Evolutionary conservation across 2,797 vertebrate species (phyloP).

Genomic region (Morelia viridis): DNA sequence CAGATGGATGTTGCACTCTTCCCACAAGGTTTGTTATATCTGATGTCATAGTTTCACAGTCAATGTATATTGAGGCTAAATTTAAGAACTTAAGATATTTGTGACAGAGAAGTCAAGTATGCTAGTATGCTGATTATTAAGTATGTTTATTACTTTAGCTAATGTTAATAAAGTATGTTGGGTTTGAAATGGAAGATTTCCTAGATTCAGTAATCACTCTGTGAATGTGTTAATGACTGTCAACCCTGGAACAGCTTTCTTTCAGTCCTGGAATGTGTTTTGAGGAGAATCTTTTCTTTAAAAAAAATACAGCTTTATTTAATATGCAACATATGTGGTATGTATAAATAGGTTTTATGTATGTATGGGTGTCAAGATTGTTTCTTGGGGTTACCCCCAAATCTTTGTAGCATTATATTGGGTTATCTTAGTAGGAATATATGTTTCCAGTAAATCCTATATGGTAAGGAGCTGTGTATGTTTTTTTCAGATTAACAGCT

Average conservation of each 20-base stretch:
- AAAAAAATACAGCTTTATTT: not conserved
- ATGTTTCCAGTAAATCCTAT: not conserved
- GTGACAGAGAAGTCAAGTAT: not conserved
- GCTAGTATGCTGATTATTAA: not conserved
- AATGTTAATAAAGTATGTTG: fast-evolving
- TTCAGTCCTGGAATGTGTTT: slow-evolving; percentile 13
- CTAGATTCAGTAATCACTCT: not conserved
- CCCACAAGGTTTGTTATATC: slow-evolving; percentile 81
- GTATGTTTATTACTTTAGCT: not conserved
- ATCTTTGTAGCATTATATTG: not conserved
- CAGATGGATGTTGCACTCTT: slow-evolving; percentile 88
- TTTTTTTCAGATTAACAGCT: not conserved
- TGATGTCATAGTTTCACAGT: not conserved
- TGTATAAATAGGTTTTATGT: not conserved
- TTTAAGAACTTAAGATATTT: not conserved
- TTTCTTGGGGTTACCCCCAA: not conserved
- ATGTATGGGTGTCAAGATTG: not conserved
- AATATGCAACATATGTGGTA: not conserved
- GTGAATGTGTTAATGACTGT: not conserved
- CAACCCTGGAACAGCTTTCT: slow-evolving; percentile 1
- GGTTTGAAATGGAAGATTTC: not conserved
- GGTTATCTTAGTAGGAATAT: not conserved
- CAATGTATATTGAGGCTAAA: not conserved
- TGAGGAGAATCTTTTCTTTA: not conserved
- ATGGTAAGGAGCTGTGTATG: not conserved